Evolutionary conservation across 2,888 invertebrate genomes (phyloP).

Genomic region (Lacanobia wlatinum): DNA sequence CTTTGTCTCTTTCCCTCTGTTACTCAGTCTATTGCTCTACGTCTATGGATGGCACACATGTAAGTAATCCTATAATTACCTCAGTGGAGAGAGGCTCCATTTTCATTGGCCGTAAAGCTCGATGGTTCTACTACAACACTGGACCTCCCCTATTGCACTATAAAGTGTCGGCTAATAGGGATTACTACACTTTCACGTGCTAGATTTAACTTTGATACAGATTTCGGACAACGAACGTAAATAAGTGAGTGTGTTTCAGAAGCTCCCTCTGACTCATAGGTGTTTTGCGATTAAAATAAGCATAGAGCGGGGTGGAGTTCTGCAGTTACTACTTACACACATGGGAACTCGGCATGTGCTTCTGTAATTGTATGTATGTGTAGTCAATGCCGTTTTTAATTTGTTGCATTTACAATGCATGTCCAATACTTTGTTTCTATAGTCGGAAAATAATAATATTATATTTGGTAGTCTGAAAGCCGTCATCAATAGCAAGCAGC

Average conservation of each 20-base stretch:
- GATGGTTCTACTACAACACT: constrained; percentile 83
- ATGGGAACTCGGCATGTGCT: neutral
- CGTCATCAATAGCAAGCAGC: neutral
- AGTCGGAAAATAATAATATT: neutral
- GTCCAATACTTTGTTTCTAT: neutral
- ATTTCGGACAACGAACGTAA: constrained; percentile 68
- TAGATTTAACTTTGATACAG: constrained; percentile 80
- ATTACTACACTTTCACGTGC: constrained; percentile 83
- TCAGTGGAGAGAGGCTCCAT: constrained; percentile 81
- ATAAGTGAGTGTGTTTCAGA: constrained; percentile 37
- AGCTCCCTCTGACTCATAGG: neutral
- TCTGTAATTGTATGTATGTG: neutral
- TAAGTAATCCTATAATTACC: constrained; percentile 88
- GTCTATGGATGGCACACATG: constrained; percentile 69
- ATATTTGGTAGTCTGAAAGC: neutral
- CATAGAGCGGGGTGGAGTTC: neutral
- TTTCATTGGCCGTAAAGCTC: constrained; percentile 88
- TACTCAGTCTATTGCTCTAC: neutral
- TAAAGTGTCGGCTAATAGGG: constrained; percentile 87
- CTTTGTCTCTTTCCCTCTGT: neutral
- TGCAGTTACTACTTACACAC: neutral
- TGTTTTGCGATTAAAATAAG: constrained; percentile 19
- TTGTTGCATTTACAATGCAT: neutral
- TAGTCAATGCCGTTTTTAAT: neutral
- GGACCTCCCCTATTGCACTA: constrained; percentile 83